Conservation (phyloP, 2,888 invertebrate genomes). For the Teinopalpus imperialis region DNA sequence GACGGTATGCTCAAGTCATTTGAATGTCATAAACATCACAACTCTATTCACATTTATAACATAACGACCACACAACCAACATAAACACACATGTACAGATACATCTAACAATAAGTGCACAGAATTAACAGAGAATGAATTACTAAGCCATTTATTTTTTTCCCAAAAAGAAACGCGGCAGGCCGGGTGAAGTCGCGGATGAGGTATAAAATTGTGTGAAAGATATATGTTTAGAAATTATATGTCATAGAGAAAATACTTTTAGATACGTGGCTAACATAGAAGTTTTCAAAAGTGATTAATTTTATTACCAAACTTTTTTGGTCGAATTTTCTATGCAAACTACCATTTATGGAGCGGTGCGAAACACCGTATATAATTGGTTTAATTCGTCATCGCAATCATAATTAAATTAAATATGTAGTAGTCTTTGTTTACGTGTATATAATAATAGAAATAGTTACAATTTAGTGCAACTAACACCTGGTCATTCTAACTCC, state of each 20-base stretch:
- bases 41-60: conserved; percentile 1
- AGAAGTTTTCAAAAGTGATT: conserved; percentile 66
- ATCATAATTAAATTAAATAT: conserved; percentile 27
- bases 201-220: conserved; percentile 83
- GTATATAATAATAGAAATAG: conserved; percentile 24
- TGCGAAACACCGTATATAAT: conserved; percentile 30
- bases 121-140: conserved; percentile 72
- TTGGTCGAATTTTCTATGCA: background rate
- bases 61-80: background rate
- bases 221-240: conserved; percentile 71
- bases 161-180: conserved; percentile 86
- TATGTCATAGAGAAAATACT: conserved; percentile 60
- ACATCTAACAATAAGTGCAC: conserved; percentile 51
- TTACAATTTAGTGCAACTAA: conserved; percentile 45
- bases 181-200: conserved; percentile 91
- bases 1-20: conserved; percentile 6
- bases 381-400: conserved; percentile 28
- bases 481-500: conserved; percentile 59
- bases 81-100: conserved; percentile 28
- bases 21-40: background rate
- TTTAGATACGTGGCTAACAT: conserved; percentile 78
- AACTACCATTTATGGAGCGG: conserved; percentile 6
- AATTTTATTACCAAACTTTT: conserved; percentile 37
- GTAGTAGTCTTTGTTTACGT: too few species aligned
- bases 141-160: conserved; percentile 77